These are phyloP conservation scores for Tetragonula carbonaria DNA, from an alignment of 2,888 invertebrate genomes.

Conservation along the genomic window DNA sequence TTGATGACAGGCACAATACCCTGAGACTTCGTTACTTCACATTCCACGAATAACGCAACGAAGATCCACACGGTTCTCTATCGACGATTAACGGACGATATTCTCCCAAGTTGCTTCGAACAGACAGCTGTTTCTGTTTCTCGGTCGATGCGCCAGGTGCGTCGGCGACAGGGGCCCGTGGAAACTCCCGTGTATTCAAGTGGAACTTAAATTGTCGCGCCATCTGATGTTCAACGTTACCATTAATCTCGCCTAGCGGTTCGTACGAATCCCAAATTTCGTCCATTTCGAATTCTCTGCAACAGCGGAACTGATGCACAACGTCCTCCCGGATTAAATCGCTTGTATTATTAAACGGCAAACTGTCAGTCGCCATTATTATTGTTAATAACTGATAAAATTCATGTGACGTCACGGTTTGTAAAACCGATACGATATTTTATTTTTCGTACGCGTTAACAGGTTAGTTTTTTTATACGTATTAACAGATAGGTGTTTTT, in stretches of 20 bases:
- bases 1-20: constrained; percentile 58
- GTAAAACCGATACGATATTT: not conserved
- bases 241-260: constrained; percentile 27
- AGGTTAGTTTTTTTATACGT: not conserved
- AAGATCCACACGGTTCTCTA: constrained; percentile 46
- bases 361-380: not conserved
- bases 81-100: constrained; percentile 55
- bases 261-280: constrained; percentile 3
- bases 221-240: constrained; percentile 34
- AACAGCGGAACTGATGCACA: not conserved
- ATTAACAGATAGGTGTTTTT: not conserved
- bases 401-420: too few relatives aligned
- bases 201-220: constrained; percentile 49
- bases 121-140: constrained; percentile 80
- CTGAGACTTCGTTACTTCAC: constrained; percentile 51
- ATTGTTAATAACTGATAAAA: too few relatives aligned
- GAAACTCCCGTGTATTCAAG: constrained; percentile 36
- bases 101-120: constrained; percentile 46
- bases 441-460: not conserved
- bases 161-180: constrained; percentile 55
- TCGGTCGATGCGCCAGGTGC: constrained; percentile 77
- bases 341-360: not conserved
- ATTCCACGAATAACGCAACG: constrained; percentile 43
- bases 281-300: not conserved
- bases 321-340: too few relatives aligned